Percentiles rank a stretch among this genome's conserved stretches.
phyloP scores from a whole-genome alignment of 1,140 invertebrate genomes.

The Drosophila lacertosa region DNA sequence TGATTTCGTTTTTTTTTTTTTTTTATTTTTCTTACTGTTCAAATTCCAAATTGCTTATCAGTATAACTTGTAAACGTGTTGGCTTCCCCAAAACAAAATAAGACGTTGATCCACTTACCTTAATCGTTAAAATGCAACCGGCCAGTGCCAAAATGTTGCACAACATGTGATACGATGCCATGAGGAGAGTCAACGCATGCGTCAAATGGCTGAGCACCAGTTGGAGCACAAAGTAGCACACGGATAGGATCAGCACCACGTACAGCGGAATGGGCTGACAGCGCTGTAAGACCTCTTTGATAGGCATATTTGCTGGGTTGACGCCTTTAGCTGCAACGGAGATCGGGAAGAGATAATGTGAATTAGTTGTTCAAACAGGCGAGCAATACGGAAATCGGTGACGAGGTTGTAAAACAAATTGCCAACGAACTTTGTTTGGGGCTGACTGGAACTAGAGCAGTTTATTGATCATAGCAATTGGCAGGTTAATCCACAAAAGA shows the following conservation, averaged over 20 bases:
- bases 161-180: constrained; percentile 94
- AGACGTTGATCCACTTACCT: constrained; percentile 85
- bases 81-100: constrained; percentile 35
- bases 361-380: constrained; percentile 43
- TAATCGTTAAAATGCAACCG: constrained; percentile 90
- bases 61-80: background rate
- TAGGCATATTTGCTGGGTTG: constrained; percentile 85
- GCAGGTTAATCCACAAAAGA: constrained; percentile 6
- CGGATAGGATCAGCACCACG: constrained; percentile 88
- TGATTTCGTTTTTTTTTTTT: background rate
- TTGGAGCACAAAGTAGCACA: constrained; percentile 89
- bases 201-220: constrained; percentile 91
- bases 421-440: constrained; percentile 26
- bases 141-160: constrained; percentile 91
- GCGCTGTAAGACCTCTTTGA: constrained; percentile 89
- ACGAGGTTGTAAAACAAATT: constrained; percentile 3
- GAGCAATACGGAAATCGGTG: constrained; percentile 2
- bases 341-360: constrained; percentile 6
- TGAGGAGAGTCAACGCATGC: constrained; percentile 92
- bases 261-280: constrained; percentile 90
- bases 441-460: constrained; percentile 8
- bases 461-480: constrained; percentile 32
- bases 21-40: constrained; percentile 6
- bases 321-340: constrained; percentile 15
- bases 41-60: constrained; percentile 44